Conservation (phyloP, 2,888 invertebrate genomes). For the Pachliopta kotzebuea region DNA sequence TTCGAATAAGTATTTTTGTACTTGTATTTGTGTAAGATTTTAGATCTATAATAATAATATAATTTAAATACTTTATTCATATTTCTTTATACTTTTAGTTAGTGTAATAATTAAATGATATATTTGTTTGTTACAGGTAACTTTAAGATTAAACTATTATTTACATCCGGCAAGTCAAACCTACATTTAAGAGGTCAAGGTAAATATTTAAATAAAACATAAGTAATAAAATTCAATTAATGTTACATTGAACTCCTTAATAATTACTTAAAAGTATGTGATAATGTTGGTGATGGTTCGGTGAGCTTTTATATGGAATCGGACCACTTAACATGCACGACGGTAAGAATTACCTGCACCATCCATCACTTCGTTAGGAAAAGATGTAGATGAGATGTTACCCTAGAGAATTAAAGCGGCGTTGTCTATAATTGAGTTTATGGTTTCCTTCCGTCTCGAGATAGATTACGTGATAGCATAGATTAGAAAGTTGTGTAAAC, state of each 20-base stretch:
- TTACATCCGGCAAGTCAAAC: not conserved
- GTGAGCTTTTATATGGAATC: not conserved
- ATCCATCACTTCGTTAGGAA: not conserved
- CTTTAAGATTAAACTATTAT: not conserved
- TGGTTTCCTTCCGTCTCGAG: too few relatives aligned
- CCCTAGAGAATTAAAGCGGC: not conserved
- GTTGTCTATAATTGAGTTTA: not conserved
- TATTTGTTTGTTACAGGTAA: not conserved
- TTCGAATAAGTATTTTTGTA: too few relatives aligned
- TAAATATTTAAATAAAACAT: not conserved
- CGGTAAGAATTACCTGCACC: not conserved
- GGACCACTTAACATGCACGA: not conserved
- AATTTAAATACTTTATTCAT: too few relatives aligned
- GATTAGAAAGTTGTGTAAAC: too few relatives aligned
- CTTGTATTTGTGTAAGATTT: too few relatives aligned
- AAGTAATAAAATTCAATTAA: not conserved
- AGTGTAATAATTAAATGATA: too few relatives aligned
- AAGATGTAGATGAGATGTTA: not conserved
- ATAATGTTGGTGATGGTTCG: not conserved
- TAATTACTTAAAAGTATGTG: not conserved
- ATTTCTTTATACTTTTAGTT: too few relatives aligned
- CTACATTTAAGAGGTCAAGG: not conserved
- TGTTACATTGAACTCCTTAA: too few relatives aligned
- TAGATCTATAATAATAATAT: too few relatives aligned
- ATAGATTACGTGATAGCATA: too few relatives aligned